These are phyloP conservation scores for Micropoecilia bifurca DNA, from an alignment of 2,797 vertebrate species.

Conservation along the genomic window DNA sequence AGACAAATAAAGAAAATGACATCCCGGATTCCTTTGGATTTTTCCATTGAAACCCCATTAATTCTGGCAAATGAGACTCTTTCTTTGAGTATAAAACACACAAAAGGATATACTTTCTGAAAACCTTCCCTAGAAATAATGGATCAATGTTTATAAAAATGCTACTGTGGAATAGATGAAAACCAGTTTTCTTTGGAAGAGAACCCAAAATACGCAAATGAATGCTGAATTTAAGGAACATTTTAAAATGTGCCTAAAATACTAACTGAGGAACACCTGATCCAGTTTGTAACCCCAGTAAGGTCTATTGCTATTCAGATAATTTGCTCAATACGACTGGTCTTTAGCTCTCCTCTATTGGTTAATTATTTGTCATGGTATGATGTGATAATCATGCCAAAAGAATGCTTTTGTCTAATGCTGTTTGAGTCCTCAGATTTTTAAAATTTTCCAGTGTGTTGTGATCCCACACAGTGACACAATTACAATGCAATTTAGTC, in stretches of 20 bases:
- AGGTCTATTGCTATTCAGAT: slow-evolving; percentile 43
- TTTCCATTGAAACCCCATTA: background rate
- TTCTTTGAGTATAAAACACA: background rate
- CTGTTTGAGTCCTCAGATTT: slow-evolving; percentile 65
- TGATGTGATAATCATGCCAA: slow-evolving; percentile 60
- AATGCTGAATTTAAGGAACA: background rate
- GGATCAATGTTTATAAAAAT: background rate
- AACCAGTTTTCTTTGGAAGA: background rate
- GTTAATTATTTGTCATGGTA: slow-evolving; percentile 43
- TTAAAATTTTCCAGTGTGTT: slow-evolving; percentile 50
- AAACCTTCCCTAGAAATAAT: background rate
- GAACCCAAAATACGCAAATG: background rate
- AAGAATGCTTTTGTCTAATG: slow-evolving; percentile 64
- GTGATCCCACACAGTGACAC: slow-evolving; percentile 1
- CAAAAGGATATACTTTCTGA: background rate
- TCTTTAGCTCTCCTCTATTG: slow-evolving; percentile 66
- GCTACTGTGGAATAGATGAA: background rate
- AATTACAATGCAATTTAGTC: slow-evolving; percentile 4
- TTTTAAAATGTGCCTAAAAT: background rate
- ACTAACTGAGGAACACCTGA: slow-evolving; percentile 13
- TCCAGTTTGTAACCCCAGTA: slow-evolving; percentile 32
- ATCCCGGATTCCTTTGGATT: background rate
- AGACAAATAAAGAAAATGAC: background rate
- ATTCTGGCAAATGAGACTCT: background rate
- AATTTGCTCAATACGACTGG: slow-evolving; percentile 35